Conservation (phyloP, 2,113 vertebrate species). For the Thomomys bottae region DNA sequence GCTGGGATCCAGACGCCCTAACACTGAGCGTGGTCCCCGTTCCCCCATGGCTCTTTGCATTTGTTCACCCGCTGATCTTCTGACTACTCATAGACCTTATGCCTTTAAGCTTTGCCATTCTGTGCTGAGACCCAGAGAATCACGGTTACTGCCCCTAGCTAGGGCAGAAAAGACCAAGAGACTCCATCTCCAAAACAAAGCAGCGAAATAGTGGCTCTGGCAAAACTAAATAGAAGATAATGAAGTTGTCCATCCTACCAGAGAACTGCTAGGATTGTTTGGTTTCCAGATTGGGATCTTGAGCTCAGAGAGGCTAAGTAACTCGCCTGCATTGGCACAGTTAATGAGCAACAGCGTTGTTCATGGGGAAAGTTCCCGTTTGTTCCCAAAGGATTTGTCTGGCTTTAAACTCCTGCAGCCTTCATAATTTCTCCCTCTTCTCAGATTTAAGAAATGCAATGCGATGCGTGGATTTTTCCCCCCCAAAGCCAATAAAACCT, state of each 20-base stretch:
- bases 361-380: background rate
- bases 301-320: background rate
- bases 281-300: background rate
- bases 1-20: background rate
- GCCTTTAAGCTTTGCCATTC: too few species aligned
- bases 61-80: background rate
- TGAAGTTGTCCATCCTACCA: fast-evolving
- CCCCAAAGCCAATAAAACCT: background rate
- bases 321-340: background rate
- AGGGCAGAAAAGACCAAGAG: too few species aligned
- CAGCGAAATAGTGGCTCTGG: too few species aligned
- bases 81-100: too few species aligned
- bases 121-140: too few species aligned
- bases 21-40: fast-evolving
- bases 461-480: background rate
- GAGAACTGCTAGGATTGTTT: background rate
- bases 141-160: too few species aligned
- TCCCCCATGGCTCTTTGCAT: background rate
- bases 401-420: background rate
- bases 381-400: constrained; percentile 8
- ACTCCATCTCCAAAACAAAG: too few species aligned
- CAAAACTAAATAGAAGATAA: too few species aligned
- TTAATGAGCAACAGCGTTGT: background rate
- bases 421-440: background rate
- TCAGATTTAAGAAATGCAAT: background rate